Evolutionary conservation across 2,888 invertebrate species (phyloP).

Genomic region (Microctonus brassicae): DNA sequence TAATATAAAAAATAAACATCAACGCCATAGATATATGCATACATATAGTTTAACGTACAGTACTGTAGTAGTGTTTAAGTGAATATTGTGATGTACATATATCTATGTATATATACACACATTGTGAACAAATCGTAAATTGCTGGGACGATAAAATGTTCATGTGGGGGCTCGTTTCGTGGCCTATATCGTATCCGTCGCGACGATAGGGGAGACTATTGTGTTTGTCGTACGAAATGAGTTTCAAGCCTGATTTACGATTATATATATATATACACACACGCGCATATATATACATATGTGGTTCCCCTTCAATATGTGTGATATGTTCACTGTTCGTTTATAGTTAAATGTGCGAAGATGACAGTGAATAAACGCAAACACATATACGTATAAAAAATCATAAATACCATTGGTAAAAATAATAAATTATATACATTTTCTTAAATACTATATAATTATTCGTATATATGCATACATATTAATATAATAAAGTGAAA

Average conservation of each 20-base stretch:
- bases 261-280: conserved; percentile 43
- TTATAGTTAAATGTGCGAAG: not conserved
- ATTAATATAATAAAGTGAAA: no score
- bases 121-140: conserved; percentile 58
- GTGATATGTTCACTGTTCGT: not conserved
- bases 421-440: no score
- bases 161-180: conserved; percentile 47
- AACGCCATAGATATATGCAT: not conserved
- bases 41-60: not conserved
- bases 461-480: no score
- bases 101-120: conserved; percentile 26
- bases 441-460: no score
- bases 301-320: not conserved
- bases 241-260: conserved; percentile 52
- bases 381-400: not conserved
- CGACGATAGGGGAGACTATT: conserved; percentile 53
- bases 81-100: conserved; percentile 43
- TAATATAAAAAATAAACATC: conserved; percentile 9
- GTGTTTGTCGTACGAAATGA: conserved; percentile 60
- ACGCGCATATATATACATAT: no score
- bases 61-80: conserved; percentile 45
- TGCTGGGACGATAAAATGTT: conserved; percentile 56
- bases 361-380: not conserved
- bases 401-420: no score
- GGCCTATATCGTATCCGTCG: conserved; percentile 38